Percentiles rank a stretch among this genome's conserved stretches.
phyloP scores from a whole-genome alignment of 2,888 invertebrate genomes.

The Podabrus alpinus region DNA sequence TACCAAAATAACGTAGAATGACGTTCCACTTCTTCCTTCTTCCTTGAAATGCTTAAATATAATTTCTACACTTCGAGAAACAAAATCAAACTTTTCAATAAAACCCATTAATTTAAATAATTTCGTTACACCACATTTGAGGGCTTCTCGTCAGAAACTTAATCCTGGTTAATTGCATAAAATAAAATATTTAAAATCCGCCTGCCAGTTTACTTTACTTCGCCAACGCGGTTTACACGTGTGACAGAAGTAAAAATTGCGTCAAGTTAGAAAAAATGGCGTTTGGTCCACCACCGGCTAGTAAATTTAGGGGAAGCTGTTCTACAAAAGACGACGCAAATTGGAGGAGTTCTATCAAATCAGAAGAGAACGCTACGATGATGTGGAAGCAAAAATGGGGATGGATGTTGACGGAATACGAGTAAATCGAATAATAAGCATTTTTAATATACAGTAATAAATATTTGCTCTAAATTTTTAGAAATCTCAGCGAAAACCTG shows the following conservation, averaged over 20 bases:
- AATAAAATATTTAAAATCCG: no score
- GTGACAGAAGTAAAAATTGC: neutral
- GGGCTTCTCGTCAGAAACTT: no score
- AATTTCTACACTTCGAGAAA: no score
- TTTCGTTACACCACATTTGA: no score
- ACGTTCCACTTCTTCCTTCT: no score
- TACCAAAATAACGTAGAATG: no score
- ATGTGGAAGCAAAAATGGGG: neutral
- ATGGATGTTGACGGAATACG: neutral
- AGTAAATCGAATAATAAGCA: neutral
- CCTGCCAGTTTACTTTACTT: no score
- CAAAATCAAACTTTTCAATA: no score
- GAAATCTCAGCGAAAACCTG: neutral
- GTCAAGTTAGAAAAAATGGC: neutral
- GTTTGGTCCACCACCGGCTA: neutral
- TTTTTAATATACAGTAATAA: neutral
- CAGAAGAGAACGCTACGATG: neutral
- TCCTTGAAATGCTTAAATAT: no score
- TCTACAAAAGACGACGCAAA: neutral
- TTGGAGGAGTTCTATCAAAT: neutral
- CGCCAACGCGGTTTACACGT: no score
- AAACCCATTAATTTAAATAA: no score
- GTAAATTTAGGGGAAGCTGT: neutral
- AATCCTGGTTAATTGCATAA: no score
- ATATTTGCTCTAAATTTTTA: neutral